These are phyloP conservation scores for Meghimatium bilineatum DNA, from an alignment of 2,888 invertebrate genomes.

Conservation along the genomic window DNA sequence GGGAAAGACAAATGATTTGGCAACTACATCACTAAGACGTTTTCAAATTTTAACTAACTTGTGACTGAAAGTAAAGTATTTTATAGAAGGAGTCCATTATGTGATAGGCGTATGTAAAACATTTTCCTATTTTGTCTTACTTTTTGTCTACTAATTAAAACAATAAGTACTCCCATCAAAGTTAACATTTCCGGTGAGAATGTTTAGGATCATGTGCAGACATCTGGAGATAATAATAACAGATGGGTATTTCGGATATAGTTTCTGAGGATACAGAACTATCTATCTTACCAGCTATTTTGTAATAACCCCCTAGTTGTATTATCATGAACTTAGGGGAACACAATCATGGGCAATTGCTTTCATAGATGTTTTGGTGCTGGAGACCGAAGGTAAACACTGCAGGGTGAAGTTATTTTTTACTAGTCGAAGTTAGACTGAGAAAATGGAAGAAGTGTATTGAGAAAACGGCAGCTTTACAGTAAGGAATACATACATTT, in stretches of 20 bases:
- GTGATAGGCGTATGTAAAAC: too few species aligned
- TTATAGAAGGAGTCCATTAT: too few species aligned
- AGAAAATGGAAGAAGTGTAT: too few species aligned
- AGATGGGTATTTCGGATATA: neutral
- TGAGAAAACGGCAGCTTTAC: too few species aligned
- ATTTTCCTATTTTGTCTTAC: too few species aligned
- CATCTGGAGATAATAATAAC: neutral
- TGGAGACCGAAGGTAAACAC: slow-evolving; percentile 4
- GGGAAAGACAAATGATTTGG: too few species aligned
- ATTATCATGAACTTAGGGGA: neutral
- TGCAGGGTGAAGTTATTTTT: neutral
- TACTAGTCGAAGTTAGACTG: too few species aligned
- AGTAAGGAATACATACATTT: too few species aligned
- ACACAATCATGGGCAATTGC: neutral
- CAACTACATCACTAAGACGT: too few species aligned
- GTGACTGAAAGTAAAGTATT: too few species aligned
- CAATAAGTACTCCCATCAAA: slow-evolving; percentile 2
- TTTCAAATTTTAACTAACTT: too few species aligned
- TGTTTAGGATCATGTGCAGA: neutral
- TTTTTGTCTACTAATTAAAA: too few species aligned
- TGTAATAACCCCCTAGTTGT: neutral
- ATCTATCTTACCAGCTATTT: neutral
- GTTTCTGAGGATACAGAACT: neutral
- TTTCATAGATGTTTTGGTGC: slow-evolving; percentile 5
- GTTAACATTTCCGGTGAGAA: neutral